phyloP scores from a whole-genome alignment of 2,113 vertebrate genomes.

The Nasalis larvatus region DNA sequence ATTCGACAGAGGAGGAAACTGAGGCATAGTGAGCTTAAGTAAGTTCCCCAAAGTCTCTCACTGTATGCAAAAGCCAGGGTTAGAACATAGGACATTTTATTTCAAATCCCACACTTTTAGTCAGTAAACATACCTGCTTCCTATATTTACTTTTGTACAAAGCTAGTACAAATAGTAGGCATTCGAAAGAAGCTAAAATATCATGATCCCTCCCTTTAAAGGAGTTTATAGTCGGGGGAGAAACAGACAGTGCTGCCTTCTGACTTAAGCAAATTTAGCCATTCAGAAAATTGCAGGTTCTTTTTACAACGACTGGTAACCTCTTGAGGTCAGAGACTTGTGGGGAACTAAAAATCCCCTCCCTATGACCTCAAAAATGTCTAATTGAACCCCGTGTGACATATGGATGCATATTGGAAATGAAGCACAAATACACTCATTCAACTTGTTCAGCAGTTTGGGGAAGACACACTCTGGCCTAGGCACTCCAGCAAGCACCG shows the following conservation, averaged over 20 bases:
- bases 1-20: not conserved
- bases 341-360: not conserved
- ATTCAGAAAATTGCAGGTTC: not conserved
- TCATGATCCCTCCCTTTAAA: not conserved
- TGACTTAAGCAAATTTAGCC: not conserved
- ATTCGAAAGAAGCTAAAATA: not conserved
- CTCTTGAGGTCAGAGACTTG: not conserved
- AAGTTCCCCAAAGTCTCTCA: not conserved
- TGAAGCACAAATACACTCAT: not conserved
- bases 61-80: not conserved
- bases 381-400: not conserved
- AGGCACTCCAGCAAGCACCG: fast-evolving
- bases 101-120: not conserved
- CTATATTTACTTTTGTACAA: not conserved
- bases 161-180: not conserved
- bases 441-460: not conserved
- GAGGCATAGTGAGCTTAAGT: not conserved
- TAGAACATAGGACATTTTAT: not conserved
- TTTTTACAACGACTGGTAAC: not conserved
- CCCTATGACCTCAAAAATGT: not conserved
- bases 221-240: not conserved
- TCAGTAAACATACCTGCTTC: not conserved
- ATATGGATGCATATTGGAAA: not conserved
- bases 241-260: not conserved
- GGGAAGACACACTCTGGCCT: not conserved